These are phyloP conservation scores for Rhodinocichla rosea DNA, from an alignment of 2,113 vertebrate genomes.

Conservation along the genomic window DNA sequence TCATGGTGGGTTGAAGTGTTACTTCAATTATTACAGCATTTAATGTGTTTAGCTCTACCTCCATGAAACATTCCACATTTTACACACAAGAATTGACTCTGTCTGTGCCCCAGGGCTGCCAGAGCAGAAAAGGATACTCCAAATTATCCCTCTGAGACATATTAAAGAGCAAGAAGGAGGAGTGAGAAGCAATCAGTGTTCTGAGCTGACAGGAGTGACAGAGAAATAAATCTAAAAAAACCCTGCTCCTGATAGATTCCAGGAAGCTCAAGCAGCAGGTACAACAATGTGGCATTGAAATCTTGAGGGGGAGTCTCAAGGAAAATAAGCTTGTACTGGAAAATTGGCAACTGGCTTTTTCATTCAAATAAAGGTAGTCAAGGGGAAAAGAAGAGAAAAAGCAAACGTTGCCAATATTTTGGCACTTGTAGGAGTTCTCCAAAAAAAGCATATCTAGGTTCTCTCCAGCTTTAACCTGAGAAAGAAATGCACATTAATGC, in stretches of 20 bases:
- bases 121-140: neutral
- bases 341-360: slow-evolving; percentile 39
- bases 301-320: neutral
- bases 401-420: slow-evolving; percentile 50
- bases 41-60: neutral
- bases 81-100: neutral
- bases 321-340: neutral
- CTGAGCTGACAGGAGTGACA: neutral
- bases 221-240: neutral
- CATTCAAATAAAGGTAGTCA: slow-evolving; percentile 49
- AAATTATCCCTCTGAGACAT: neutral
- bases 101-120: neutral
- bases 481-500: slow-evolving; percentile 34
- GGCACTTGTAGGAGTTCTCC: slow-evolving; percentile 51
- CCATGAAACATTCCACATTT: neutral
- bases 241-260: neutral
- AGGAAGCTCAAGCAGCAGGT: neutral
- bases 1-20: neutral
- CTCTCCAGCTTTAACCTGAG: slow-evolving; percentile 41
- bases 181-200: neutral
- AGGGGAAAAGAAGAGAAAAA: neutral
- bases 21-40: neutral
- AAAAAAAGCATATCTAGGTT: slow-evolving; percentile 29
- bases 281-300: neutral
- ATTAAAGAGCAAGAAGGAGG: neutral